Evolutionary conservation across 2,888 invertebrate species (phyloP).

Genomic region (Drosophila fungiperda): DNA sequence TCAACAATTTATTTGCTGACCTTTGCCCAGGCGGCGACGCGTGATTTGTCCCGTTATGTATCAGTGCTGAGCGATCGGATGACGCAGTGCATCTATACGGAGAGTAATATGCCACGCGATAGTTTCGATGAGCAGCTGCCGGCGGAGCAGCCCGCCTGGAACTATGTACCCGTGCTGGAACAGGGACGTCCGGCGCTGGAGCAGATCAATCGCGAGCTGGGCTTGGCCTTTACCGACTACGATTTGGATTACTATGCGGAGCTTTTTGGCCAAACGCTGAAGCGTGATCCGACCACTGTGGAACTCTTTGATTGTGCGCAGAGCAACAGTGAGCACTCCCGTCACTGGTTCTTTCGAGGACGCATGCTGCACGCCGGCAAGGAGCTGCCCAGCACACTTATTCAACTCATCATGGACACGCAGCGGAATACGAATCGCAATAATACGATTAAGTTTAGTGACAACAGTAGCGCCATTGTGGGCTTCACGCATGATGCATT

Average conservation of each 20-base stretch:
- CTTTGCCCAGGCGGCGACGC: constrained; percentile 74
- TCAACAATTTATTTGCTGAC: constrained; percentile 91
- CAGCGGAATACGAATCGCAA: constrained; percentile 94
- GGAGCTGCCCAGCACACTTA: constrained; percentile 91
- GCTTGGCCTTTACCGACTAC: constrained; percentile 96
- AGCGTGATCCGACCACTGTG: constrained; percentile 97
- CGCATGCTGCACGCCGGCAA: constrained; percentile 93
- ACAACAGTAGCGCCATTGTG: constrained; percentile 97
- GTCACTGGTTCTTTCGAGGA: constrained; percentile 99
- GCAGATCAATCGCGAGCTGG: constrained; percentile 91
- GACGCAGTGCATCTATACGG: constrained; percentile 95
- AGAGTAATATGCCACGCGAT: constrained; percentile 87
- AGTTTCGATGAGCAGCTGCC: constrained; percentile 90
- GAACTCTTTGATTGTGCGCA: constrained; percentile 99
- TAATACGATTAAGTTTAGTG: constrained; percentile 98
- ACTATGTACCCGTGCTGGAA: constrained; percentile 92
- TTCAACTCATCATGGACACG: constrained; percentile 96
- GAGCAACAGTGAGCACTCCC: constrained; percentile 98
- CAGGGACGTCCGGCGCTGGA: constrained; percentile 92
- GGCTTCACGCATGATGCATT: constrained; percentile 91
- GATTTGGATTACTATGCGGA: constrained; percentile 96
- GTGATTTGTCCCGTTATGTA: constrained; percentile 83
- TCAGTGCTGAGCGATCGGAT: constrained; percentile 94
- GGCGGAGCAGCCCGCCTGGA: constrained; percentile 91
- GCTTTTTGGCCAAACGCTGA: constrained; percentile 92